These are phyloP conservation scores for Chiloscyllium plagiosum DNA, from an alignment of 2,113 vertebrate species.

Conservation along the genomic window DNA sequence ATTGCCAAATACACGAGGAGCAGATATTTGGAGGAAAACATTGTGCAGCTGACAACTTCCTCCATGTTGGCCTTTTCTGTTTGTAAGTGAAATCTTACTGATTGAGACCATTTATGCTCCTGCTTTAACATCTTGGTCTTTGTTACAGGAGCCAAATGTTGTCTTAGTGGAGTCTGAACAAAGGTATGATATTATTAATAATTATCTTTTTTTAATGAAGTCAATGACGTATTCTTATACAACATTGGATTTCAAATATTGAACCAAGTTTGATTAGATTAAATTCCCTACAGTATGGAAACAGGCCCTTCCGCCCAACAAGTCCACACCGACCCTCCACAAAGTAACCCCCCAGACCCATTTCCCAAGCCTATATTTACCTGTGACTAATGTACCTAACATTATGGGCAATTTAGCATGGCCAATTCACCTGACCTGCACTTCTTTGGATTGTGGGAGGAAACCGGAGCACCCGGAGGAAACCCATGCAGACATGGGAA, in stretches of 20 bases:
- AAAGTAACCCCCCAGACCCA: no score
- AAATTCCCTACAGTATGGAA: no score
- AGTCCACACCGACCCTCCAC: no score
- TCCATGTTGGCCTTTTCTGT: neutral
- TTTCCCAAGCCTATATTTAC: no score
- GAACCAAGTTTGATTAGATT: no score
- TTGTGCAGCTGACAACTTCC: neutral
- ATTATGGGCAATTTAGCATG: no score
- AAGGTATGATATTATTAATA: constrained; percentile 49
- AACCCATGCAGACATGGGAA: no score
- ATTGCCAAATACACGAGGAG: neutral
- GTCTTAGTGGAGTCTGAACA: constrained; percentile 53
- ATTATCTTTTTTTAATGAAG: neutral
- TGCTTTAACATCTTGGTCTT: constrained; percentile 34
- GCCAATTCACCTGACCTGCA: no score
- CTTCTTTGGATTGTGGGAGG: no score
- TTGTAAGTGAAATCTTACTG: neutral
- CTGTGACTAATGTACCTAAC: no score
- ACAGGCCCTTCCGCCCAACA: no score
- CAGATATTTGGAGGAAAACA: neutral
- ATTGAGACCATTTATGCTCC: neutral
- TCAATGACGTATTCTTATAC: neutral
- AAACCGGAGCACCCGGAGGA: no score
- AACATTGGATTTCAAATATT: neutral
- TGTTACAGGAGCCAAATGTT: constrained; percentile 60